Conservation (phyloP, 2,113 vertebrate genomes). For the Tautogolabrus adspersus region DNA sequence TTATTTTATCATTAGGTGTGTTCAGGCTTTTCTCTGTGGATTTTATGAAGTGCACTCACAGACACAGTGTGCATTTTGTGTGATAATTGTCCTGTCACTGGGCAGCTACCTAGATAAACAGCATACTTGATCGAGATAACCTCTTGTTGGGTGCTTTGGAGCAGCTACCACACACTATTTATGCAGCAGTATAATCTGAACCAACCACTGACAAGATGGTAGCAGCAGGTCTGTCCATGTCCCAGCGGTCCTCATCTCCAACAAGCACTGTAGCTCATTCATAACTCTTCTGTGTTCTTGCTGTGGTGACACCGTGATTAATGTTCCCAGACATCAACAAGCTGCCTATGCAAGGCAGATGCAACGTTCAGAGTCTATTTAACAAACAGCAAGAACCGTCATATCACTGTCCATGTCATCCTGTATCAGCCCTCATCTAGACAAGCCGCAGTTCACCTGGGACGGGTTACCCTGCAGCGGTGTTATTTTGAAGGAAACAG, state of each 20-base stretch:
- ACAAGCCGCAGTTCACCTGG: conserved; percentile 18
- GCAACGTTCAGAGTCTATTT: conserved; percentile 37
- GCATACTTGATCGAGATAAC: conserved; percentile 13
- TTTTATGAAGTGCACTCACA: not conserved
- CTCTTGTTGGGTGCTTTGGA: conserved; percentile 12
- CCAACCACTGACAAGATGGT: conserved; percentile 30
- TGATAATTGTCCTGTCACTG: conserved; percentile 34
- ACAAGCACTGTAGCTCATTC: conserved; percentile 46
- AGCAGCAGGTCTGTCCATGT: conserved; percentile 41
- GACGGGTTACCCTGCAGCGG: not conserved
- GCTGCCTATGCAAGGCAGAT: conserved; percentile 43
- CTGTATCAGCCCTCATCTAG: conserved; percentile 34
- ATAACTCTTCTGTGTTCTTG: conserved; percentile 41
- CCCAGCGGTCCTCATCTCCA: conserved; percentile 44
- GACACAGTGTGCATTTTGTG: conserved; percentile 6
- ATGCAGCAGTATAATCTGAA: conserved; percentile 1
- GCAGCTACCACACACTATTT: conserved; percentile 9
- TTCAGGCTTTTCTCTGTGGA: too few species aligned
- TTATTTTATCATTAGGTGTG: too few species aligned
- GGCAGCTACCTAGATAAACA: not conserved
- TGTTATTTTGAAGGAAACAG: conserved; percentile 26
- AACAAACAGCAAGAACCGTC: conserved; percentile 56
- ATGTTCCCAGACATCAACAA: conserved; percentile 51
- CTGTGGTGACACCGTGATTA: conserved; percentile 62
- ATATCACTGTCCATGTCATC: conserved; percentile 38